Evolutionary conservation across 2,113 vertebrate species (phyloP).

Genomic region (Scytalopus superciliaris): DNA sequence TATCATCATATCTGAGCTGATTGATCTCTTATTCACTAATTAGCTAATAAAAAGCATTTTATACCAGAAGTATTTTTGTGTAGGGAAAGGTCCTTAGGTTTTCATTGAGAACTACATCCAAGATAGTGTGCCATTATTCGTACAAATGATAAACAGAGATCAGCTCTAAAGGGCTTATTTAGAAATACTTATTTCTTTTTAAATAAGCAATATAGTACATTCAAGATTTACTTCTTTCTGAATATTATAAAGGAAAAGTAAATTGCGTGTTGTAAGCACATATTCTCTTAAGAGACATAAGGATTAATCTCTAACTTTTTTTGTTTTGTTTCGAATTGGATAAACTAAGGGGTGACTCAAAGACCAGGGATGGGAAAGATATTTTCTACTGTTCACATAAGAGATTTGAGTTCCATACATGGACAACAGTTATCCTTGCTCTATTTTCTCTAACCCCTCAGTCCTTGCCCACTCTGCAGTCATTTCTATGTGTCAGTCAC

Average conservation of each 20-base stretch:
- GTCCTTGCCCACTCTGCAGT: not conserved
- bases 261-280: not conserved
- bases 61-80: not conserved
- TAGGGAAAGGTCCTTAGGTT: not conserved
- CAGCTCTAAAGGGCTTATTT: not conserved
- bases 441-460: not conserved
- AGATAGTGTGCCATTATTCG: not conserved
- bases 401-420: rapidly evolving
- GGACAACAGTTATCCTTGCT: not conserved
- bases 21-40: constrained; percentile 32
- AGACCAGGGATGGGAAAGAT: not conserved
- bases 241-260: not conserved
- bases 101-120: not conserved
- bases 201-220: not conserved
- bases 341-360: not conserved
- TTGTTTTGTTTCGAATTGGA: not conserved
- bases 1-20: not conserved
- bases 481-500: not conserved
- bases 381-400: not conserved
- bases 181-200: not conserved
- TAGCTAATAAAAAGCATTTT: constrained; percentile 33
- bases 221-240: not conserved
- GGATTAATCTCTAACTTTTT: not conserved
- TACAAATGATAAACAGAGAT: not conserved
- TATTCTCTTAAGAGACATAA: not conserved